Conservation (phyloP, 2,888 invertebrate species). For the Ptychoptera contaminata region DNA sequence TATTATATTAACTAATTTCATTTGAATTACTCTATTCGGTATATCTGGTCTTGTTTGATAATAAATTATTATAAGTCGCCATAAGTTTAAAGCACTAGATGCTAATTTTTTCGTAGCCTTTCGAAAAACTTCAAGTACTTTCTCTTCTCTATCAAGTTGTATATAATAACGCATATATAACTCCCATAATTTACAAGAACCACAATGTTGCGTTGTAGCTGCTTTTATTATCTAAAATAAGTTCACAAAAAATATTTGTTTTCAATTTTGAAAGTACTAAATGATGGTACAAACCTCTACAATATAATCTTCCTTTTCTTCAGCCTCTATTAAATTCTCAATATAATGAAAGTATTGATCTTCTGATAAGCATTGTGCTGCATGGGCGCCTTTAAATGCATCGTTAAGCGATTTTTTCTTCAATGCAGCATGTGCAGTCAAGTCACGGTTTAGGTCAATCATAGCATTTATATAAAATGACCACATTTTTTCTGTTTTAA, state of each 20-base stretch:
- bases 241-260: neutral
- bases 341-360: conserved; percentile 36
- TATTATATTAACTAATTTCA: neutral
- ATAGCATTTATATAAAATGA: conserved; percentile 38
- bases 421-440: conserved; percentile 29
- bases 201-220: conserved; percentile 31
- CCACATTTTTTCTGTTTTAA: conserved; percentile 38
- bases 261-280: conserved; percentile 21
- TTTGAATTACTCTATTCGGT: conserved; percentile 13
- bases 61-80: conserved; percentile 20
- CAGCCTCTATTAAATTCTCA: conserved; percentile 17
- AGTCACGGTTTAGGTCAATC: conserved; percentile 35
- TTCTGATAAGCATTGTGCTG: conserved; percentile 31
- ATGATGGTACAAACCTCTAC: conserved; percentile 9
- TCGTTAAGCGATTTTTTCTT: conserved; percentile 34
- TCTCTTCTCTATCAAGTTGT: conserved; percentile 26
- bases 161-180: conserved; percentile 33
- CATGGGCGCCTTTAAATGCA: conserved; percentile 35
- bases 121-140: conserved; percentile 28
- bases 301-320: conserved; percentile 10
- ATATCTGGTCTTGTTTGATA: conserved; percentile 18
- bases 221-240: conserved; percentile 19
- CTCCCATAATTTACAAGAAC: conserved; percentile 36
- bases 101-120: conserved; percentile 19
- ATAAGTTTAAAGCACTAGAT: conserved; percentile 16